Percentiles rank a stretch among this genome's conserved stretches.
Evolutionary conservation across 2,888 invertebrate genomes (phyloP).

Genomic region (Dione juno): DNA sequence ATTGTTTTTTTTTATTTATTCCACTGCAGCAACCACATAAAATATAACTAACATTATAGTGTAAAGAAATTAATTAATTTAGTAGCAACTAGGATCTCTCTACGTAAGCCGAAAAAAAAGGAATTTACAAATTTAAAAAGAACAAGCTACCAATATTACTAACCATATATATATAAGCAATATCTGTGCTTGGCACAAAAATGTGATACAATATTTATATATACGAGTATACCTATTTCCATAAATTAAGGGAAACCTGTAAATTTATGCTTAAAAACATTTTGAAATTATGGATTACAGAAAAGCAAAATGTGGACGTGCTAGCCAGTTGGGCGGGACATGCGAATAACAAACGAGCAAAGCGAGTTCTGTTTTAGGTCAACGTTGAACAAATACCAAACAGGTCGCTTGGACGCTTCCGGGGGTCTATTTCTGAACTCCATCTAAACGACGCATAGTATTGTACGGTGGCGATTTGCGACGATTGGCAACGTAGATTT

Average conservation of each 20-base stretch:
- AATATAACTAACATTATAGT: not conserved
- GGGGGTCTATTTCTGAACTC: conserved; percentile 81
- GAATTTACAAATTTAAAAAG: no score
- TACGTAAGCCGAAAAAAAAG: not conserved
- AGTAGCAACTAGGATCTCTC: not conserved
- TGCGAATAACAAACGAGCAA: conserved; percentile 80
- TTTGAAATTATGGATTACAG: not conserved
- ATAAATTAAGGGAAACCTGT: not conserved
- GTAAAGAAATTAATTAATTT: not conserved
- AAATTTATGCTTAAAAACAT: not conserved
- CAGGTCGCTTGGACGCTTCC: conserved; percentile 82
- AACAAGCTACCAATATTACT: no score
- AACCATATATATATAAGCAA: no score
- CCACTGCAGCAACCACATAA: not conserved
- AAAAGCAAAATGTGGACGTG: conserved; percentile 30
- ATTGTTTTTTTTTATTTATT: not conserved
- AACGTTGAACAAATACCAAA: conserved; percentile 84
- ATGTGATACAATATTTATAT: no score
- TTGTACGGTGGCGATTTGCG: conserved; percentile 69
- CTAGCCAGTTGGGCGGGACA: conserved; percentile 42
- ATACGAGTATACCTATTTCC: no score
- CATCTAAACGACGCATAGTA: conserved; percentile 70
- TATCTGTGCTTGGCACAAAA: no score
- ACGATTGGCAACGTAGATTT: conserved; percentile 47
- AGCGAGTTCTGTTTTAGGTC: conserved; percentile 83